Base-by-base conservation (phyloP, 2,888 invertebrate species). In the Philereme transversata region DNA sequence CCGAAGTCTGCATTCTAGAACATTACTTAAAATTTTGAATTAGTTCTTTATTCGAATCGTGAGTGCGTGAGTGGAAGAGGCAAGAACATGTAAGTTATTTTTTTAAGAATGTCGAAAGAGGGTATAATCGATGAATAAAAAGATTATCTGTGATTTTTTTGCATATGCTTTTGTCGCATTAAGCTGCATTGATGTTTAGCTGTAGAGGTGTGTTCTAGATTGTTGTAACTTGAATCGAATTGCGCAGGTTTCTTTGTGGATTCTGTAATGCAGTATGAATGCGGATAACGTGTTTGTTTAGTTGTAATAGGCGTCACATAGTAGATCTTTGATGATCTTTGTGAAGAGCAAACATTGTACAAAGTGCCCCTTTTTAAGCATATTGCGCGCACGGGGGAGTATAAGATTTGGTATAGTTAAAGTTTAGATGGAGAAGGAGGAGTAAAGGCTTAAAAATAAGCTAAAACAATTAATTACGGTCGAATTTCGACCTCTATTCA, bases 1-100 rank as follows among this genome's bases (percentile, higher is more conserved):
- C 63, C 55, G 57, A 69, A 70, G 72, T 69, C 73, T 72, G 71
- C 73, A 73, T 73, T 73, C 69, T 64, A 68, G 71, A 73, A 72
- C 50, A 67, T 58, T 60, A 53, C 64, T 68, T 62, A 57, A 55
- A 62, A 63, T 60, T 57, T 57, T 53, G 45, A 60, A 65, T 63
- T 60, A 48, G 38, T 53, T 45, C 57, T 41, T 51, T 58, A 48
- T 59, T 56, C 5, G 36, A 52, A 44, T 44, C 35, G 60, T 36
- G 57, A 46, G 57, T 66, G 51, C 38, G 55, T 59, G 61, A 44
- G 47, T 41, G 48, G 43, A 33, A 41, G 34, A 22, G 22, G 45
- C n/a, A 44, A 62, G 43, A 60, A 47, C 59, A 64, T 65, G 65
- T 65, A 59, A 65, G 65, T 61, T 47, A 55, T 40, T 43, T 49